A percentile compares a stretch with the other conserved stretches of the same genome.
Evolutionary conservation across 2,113 vertebrate species (phyloP).

Genomic region (Chascanopsetta lugubris): DNA sequence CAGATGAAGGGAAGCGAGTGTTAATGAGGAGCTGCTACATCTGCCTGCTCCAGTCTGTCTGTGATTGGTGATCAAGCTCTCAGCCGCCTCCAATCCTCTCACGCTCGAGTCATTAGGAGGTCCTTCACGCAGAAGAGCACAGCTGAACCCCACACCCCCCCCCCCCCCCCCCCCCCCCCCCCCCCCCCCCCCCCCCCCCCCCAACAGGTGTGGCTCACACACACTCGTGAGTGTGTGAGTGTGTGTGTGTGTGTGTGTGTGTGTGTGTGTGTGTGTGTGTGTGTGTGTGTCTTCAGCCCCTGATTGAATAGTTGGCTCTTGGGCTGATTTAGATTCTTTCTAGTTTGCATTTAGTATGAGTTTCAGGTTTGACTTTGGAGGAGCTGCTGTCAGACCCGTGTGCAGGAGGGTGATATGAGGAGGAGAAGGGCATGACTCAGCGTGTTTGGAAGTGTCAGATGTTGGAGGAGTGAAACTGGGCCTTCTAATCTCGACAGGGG

Average conservation of each 20-base stretch:
- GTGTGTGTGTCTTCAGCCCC: slow-evolving; percentile 22
- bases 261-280: slow-evolving; percentile 2
- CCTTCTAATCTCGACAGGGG: slow-evolving; percentile 1
- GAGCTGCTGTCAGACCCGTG: slow-evolving; percentile 15
- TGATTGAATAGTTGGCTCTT: slow-evolving; percentile 45
- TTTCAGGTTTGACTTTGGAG: slow-evolving; percentile 54
- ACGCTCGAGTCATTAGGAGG: slow-evolving; percentile 53
- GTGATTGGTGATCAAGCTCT: slow-evolving; percentile 57
- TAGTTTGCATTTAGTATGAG: slow-evolving; percentile 70
- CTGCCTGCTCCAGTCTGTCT: slow-evolving; percentile 43
- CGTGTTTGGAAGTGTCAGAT: slow-evolving; percentile 11
- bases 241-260: slow-evolving; percentile 5
- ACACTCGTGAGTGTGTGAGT: background rate
- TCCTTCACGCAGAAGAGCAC: too few relatives aligned
- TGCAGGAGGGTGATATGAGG: slow-evolving; percentile 13
- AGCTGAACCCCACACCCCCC: slow-evolving; percentile 18
- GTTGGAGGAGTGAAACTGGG: slow-evolving; percentile 22
- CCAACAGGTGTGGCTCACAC: slow-evolving; percentile 42
- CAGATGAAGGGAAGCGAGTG: slow-evolving; percentile 19
- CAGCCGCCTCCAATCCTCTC: slow-evolving; percentile 44
- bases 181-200: slow-evolving; percentile 33
- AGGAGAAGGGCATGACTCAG: background rate
- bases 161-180: slow-evolving; percentile 13
- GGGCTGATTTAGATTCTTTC: slow-evolving; percentile 54
- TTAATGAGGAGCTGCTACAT: slow-evolving; percentile 62